phyloP scores from a whole-genome alignment of 2,113 vertebrate genomes.

The Astur gentilis region DNA sequence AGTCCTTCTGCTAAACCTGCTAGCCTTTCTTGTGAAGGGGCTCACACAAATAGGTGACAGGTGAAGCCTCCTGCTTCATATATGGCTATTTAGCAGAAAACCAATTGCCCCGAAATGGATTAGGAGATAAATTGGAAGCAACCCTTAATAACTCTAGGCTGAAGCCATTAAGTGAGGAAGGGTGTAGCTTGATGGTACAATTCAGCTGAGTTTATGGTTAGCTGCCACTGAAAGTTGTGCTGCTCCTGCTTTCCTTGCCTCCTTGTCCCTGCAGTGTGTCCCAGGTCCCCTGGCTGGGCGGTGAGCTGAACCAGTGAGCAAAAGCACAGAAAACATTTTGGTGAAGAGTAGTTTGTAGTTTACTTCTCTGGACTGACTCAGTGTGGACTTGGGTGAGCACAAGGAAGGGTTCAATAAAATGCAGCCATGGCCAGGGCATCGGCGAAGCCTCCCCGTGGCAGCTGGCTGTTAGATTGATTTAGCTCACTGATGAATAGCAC shows the following conservation, averaged over 20 bases:
- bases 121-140: not conserved
- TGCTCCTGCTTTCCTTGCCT: not conserved
- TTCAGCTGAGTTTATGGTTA: not conserved
- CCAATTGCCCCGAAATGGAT: not conserved
- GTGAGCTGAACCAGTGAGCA: not conserved
- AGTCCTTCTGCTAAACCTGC: not conserved
- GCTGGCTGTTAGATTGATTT: not conserved
- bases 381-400: accelerated
- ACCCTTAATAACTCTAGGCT: not conserved
- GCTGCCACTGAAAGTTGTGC: not conserved
- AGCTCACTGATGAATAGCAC: not conserved
- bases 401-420: not conserved
- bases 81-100: not conserved
- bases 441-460: not conserved
- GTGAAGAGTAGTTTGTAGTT: not conserved
- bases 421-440: accelerated
- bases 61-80: not conserved
- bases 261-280: not conserved
- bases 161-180: not conserved
- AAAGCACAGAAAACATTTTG: not conserved
- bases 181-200: not conserved
- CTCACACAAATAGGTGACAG: not conserved
- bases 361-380: not conserved
- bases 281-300: not conserved
- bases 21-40: not conserved